Base-by-base conservation (phyloP, 2,888 invertebrate genomes). In the Brachyopa scutellaris region DNA sequence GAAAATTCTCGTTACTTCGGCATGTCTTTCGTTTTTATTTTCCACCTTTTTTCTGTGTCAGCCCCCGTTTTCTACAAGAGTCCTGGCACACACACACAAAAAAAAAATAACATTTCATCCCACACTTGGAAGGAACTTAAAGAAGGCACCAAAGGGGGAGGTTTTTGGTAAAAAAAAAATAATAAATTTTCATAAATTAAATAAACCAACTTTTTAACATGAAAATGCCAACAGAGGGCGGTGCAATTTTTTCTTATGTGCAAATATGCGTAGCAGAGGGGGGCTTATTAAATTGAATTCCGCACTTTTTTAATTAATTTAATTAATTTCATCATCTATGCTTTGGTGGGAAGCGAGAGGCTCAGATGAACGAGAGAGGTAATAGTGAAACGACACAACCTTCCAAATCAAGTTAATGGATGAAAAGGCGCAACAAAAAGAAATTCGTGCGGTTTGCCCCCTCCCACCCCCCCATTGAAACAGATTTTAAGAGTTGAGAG, bases 301-400 rank as follows among this genome's bases (percentile, higher is more conserved):
- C 23, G n/a, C n/a, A n/a, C n/a, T n/a, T n/a, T n/a, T 67, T 67
- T 67, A 55, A 67, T 67, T 67, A 67, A 67, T 67, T 57, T 45
- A 67, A 67, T 67, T 67, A 55, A 67, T 67, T 45, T 45, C 11
- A 55, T 23, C 53, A 31, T 40, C 19, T 4, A n/a, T 40, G 9
- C 9, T n/a, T 3, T 4, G 5, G 23, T 13, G 26, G 9, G 23
- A 13, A 5, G 8, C 15, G 49, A n/a, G n/a, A n/a, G n/a, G n/a
- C n/a, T n/a, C n/a, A n/a, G n/a, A n/a, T n/a, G n/a, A n/a, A n/a
- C n/a, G n/a, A n/a, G n/a, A n/a, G n/a, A n/a, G n/a, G n/a, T n/a
- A n/a, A n/a, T n/a, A n/a, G n/a, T n/a, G n/a, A n/a, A n/a, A n/a
- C n/a, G n/a, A n/a, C n/a, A n/a, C n/a, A 9, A 6, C n/a, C 2